These are phyloP conservation scores for Cylindroiulus punctatus DNA, from an alignment of 2,888 invertebrate species.

Conservation along the genomic window DNA sequence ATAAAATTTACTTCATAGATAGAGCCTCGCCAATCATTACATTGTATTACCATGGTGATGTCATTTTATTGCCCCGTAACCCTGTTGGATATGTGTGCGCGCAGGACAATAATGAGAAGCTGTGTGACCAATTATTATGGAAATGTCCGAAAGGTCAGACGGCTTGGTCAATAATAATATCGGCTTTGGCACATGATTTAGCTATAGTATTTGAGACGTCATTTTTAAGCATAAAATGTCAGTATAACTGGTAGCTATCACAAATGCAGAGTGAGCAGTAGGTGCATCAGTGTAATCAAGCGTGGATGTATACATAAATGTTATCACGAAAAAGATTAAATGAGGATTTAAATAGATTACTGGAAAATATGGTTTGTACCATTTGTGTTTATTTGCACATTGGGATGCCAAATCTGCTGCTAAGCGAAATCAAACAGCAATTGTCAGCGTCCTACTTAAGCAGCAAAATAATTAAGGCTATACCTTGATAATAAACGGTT, in stretches of 20 bases:
- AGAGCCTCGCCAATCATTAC: background rate
- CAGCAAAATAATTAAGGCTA: background rate
- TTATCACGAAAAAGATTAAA: constrained; percentile 8
- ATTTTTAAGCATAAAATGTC: background rate
- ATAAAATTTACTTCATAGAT: background rate
- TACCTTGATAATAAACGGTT: constrained; percentile 10
- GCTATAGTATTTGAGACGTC: background rate
- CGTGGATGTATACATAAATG: background rate
- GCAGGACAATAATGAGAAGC: constrained; percentile 11
- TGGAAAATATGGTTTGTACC: background rate
- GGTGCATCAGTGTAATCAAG: background rate
- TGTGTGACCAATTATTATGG: constrained; percentile 32
- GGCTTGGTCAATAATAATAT: background rate
- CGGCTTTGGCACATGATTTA: background rate
- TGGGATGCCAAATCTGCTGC: background rate
- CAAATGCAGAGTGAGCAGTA: background rate
- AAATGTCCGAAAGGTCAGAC: constrained; percentile 25
- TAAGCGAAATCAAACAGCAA: background rate
- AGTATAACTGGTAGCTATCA: background rate
- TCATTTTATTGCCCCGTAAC: constrained; percentile 37
- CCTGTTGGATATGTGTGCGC: background rate
- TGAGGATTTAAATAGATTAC: background rate
- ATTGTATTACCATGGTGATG: constrained; percentile 20
- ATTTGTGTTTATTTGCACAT: background rate
- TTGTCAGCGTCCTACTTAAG: background rate